Base-by-base conservation (phyloP, 1,140 invertebrate species). In the Drosophila burlai region DNA sequence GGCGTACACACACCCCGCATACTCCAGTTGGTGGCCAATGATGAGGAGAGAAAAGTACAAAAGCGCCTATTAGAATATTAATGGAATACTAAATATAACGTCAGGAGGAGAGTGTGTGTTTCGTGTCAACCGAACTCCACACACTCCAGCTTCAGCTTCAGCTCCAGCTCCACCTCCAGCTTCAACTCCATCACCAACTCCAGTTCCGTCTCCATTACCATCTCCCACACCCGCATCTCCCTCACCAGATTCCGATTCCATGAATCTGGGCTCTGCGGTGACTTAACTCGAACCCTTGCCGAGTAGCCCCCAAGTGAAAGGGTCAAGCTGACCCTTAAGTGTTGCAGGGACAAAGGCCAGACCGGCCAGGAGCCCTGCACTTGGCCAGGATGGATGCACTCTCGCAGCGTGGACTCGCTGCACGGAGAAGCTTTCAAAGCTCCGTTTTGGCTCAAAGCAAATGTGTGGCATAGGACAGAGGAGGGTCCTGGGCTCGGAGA, bases 1-100 rank as follows among this genome's bases (percentile, higher is more conserved):
- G 26, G 49, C 15, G 63, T 18, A 55, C 52, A 49, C 47, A 29
- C 45, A 24, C 34, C 34, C 34, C 3, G 34, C 45, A 47, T 21
- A 24, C 21, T 31, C 24, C 24, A 8, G 8, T 10, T 4, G 46
- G 49, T 63, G 65, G 69, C 62, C 79, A 83, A 91, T 81, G 71
- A 77, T 81, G 71, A 77, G 83, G 84, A 83, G 76, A 66, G 66
- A 63, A 86, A 86, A 92, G 85, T 83, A 92, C 76, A 90, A 92
- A 87, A 90, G 85, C 72, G 83, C 67, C 90, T 92, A 80, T 92
- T 92, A 80, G 90, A 92, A 92, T 92, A 92, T 92, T 92, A 92
- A 92, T 92, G 87, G 90, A 92, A 92, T 90, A 83, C 83, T 92
- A 83, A 91, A 92, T 92, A 92, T 46, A 80, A 58, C 64, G 60